These are phyloP conservation scores for Rhyacichthys aspro DNA, from an alignment of 2,797 vertebrate species.

Conservation along the genomic window DNA sequence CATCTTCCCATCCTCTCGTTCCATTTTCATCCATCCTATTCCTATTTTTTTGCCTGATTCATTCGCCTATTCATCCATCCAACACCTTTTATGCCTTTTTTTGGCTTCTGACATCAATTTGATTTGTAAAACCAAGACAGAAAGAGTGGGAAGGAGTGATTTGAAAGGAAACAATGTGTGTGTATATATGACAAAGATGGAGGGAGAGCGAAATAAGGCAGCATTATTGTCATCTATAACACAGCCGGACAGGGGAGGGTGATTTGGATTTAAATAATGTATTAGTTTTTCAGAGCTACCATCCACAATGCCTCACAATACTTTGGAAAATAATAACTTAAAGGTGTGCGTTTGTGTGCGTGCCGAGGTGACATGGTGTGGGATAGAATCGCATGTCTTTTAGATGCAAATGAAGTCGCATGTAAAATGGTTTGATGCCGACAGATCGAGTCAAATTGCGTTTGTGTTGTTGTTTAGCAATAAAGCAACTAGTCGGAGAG, in stretches of 20 bases:
- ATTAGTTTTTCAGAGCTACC: conserved; percentile 68
- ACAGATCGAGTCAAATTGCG: conserved; percentile 57
- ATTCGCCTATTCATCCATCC: conserved; percentile 20
- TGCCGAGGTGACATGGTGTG: conserved; percentile 21
- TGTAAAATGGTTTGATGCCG: conserved; percentile 56
- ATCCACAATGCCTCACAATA: conserved; percentile 68
- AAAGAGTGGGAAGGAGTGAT: conserved; percentile 9
- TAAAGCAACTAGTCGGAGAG: conserved; percentile 40
- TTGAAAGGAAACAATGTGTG: conserved; percentile 13
- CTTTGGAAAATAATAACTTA: conserved; percentile 66
- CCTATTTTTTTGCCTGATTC: conserved; percentile 10
- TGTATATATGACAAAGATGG: conserved; percentile 12
- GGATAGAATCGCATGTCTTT: conserved; percentile 52
- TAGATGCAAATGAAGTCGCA: conserved; percentile 65
- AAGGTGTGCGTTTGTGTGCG: conserved; percentile 24
- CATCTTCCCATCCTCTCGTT: conserved; percentile 38
- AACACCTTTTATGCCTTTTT: conserved; percentile 43
- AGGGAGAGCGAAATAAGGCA: conserved; percentile 10
- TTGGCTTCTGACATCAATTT: conserved; percentile 39
- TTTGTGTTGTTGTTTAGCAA: conserved; percentile 52
- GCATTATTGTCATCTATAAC: conserved; percentile 76
- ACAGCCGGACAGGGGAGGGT: conserved; percentile 66
- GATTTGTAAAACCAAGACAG: conserved; percentile 35
- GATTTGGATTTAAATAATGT: conserved; percentile 80
- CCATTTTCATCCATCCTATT: conserved; percentile 2